Base-by-base conservation (phyloP, 35 echinoderm and acorn worm species). In the Acanthaster planci region DNA sequence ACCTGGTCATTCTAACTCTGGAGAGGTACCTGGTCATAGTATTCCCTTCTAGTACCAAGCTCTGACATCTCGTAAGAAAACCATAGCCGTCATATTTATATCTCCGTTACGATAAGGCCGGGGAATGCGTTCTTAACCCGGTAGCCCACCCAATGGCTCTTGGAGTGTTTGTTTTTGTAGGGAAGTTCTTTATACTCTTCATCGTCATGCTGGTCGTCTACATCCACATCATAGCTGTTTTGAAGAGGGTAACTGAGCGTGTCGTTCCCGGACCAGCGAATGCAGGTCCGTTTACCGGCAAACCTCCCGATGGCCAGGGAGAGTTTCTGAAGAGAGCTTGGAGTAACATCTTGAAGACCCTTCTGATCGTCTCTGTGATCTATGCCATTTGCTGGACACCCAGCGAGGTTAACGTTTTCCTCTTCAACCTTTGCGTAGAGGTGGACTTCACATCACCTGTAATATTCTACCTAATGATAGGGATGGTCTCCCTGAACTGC, bases 341-440 rank as follows among this genome's bases (percentile, higher is more conserved):
- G 3, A 19, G 64, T 31, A 90, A 90, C 82, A 85, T 60, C 47
- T 51, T 85, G 15, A 84, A 87, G 31, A 90, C 83, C 8, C 92
- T 94, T 17, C 39, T 90, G 15, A 87, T 90, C 9, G 88, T 94
- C 8, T 84, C 85, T 31, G 29, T 60, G 2, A 90, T 67, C 4
- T 94, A 87, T 37, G 87, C 78, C 39, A 52, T 94, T 31, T 94
- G 92, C 52, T 94, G 92, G 92, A 78, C 83, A n/a, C 92, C 92
- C 8, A 94, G 90, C 39, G 88, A 94, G 78, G 81, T 94, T 18
- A 47, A 47, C 42, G 4, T 47, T 47, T 47, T 47, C 42, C 42
- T 47, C 42, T 47, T 47, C 42, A 47, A 47, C 42, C 42, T 47
- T 12, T 4, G 42, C 42, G 42, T 47, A 12, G 42, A 47, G 12